phyloP scores from a whole-genome alignment of 2,797 vertebrate species.

The Megaceryle alcyon region DNA sequence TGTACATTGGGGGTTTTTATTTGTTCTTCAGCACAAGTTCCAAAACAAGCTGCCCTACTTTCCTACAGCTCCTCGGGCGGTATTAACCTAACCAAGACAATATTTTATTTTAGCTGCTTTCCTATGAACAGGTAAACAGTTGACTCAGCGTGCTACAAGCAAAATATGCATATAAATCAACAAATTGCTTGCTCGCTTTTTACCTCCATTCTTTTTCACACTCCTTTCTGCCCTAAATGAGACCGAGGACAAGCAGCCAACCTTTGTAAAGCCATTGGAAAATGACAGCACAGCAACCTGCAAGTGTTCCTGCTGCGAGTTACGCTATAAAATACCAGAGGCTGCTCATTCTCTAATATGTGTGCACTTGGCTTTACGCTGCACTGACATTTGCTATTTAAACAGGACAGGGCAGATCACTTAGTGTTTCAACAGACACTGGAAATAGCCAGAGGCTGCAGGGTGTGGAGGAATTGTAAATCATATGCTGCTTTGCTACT shows the following conservation, averaged over 20 bases:
- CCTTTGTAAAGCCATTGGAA: background rate
- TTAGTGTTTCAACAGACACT: background rate
- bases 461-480: background rate
- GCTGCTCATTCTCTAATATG: background rate
- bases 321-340: background rate
- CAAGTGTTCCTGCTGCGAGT: background rate
- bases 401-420: background rate
- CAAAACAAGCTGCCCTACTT: slow-evolving; percentile 62
- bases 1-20: slow-evolving; percentile 66
- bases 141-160: background rate
- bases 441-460: slow-evolving; percentile 1
- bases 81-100: background rate
- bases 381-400: slow-evolving; percentile 12
- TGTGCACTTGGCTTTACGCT: background rate
- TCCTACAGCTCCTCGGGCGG: background rate
- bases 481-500: background rate
- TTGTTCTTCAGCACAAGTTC: slow-evolving; percentile 50
- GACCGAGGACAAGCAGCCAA: background rate
- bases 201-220: background rate
- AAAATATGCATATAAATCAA: background rate
- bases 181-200: background rate
- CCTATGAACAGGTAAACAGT: slow-evolving; percentile 16
- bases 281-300: background rate
- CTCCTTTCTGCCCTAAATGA: background rate
- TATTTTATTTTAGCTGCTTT: background rate